phyloP scores from a whole-genome alignment of 1,140 invertebrate species.

The Papilio glaucus region DNA sequence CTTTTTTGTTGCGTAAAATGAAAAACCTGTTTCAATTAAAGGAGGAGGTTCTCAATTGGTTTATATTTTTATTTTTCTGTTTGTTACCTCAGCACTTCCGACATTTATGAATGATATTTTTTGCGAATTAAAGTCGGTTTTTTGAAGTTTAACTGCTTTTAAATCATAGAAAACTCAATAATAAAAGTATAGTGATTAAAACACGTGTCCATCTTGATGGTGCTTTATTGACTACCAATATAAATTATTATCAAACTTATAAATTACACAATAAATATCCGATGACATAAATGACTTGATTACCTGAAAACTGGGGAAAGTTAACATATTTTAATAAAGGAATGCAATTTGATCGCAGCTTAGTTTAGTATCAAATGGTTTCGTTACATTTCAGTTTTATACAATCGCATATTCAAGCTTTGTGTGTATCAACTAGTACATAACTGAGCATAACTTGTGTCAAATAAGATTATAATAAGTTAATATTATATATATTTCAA shows the following conservation, averaged over 20 bases:
- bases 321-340: slow-evolving; percentile 54
- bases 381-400: background rate
- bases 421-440: background rate
- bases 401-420: slow-evolving; percentile 18
- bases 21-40: too few species aligned
- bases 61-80: too few species aligned
- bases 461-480: background rate
- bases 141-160: too few species aligned
- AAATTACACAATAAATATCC: slow-evolving; percentile 76
- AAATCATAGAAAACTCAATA: too few species aligned
- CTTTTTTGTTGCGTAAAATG: too few species aligned
- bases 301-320: slow-evolving; percentile 51
- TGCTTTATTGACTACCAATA: slow-evolving; percentile 71
- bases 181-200: slow-evolving; percentile 29
- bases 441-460: slow-evolving; percentile 3
- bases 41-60: too few species aligned
- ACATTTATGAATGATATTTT: too few species aligned
- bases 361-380: slow-evolving; percentile 32
- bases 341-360: slow-evolving; percentile 57
- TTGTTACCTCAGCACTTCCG: too few species aligned
- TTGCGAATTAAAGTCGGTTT: too few species aligned
- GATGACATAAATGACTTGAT: slow-evolving; percentile 55
- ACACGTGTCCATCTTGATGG: slow-evolving; percentile 47
- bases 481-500: background rate
- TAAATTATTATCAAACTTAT: slow-evolving; percentile 78